Conservation (phyloP, 2,888 invertebrate genomes). For the Caenorhabditis sp. region DNA sequence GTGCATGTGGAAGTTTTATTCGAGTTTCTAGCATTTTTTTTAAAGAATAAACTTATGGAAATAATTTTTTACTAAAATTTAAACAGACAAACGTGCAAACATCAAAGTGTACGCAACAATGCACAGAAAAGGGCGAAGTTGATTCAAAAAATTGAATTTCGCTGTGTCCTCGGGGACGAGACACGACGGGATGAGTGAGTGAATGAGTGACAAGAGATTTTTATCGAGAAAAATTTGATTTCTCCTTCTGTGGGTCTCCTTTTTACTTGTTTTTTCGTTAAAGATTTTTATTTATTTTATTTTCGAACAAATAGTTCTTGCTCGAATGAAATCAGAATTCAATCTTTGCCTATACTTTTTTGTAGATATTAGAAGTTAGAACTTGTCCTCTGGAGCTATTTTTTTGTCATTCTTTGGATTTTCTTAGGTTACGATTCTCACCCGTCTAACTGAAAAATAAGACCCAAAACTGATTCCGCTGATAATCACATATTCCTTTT, state of each 20-base stretch:
- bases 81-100: neutral
- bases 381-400: too few species aligned
- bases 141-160: neutral
- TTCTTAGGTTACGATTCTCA: too few species aligned
- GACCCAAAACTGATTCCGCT: too few species aligned
- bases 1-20: slow-evolving; percentile 10
- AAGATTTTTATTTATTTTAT: too few species aligned
- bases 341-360: too few species aligned
- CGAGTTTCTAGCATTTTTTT: slow-evolving; percentile 3
- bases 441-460: too few species aligned
- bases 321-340: too few species aligned
- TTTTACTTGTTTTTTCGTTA: neutral
- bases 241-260: neutral
- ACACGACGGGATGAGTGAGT: neutral
- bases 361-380: too few species aligned
- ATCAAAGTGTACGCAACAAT: neutral
- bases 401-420: too few species aligned
- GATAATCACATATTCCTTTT: too few species aligned
- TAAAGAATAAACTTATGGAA: neutral
- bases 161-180: neutral
- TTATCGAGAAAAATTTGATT: neutral
- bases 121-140: neutral
- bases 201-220: neutral
- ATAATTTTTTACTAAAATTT: neutral
- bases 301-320: too few species aligned